Evolutionary conservation across 2,888 invertebrate genomes (phyloP).

Genomic region (Neoscelio sp.): DNA sequence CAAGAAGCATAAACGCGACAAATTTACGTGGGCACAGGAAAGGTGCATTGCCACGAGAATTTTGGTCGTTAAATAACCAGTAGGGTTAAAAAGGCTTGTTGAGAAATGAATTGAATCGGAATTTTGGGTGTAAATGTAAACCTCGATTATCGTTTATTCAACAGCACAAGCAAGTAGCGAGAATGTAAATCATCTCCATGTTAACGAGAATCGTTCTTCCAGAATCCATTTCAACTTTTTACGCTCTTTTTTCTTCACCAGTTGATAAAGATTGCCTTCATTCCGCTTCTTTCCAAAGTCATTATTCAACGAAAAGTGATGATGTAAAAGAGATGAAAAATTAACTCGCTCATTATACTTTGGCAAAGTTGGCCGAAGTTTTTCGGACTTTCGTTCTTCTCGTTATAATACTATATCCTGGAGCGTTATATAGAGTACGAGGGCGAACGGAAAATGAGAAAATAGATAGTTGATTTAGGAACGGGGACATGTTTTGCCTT

Average conservation of each 20-base stretch:
- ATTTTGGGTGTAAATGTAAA: too few species aligned
- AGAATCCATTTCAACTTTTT: conserved; percentile 23
- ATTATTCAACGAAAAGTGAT: conserved; percentile 71
- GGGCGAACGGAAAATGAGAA: conserved; percentile 52
- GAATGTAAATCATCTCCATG: conserved; percentile 12
- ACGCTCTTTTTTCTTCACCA: conserved; percentile 4
- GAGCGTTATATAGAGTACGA: conserved; percentile 65
- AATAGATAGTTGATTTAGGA: conserved; percentile 58
- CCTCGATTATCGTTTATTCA: neutral
- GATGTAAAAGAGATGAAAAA: conserved; percentile 76
- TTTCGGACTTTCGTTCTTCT: conserved; percentile 73
- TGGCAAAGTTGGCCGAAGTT: conserved; percentile 75
- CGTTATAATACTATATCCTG: conserved; percentile 69
- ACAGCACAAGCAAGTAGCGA: neutral
- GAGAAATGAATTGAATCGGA: too few species aligned
- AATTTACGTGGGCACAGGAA: too few species aligned
- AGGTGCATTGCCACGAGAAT: too few species aligned
- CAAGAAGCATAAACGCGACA: too few species aligned
- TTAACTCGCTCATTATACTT: conserved; percentile 75
- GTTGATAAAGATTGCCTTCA: conserved; percentile 54
- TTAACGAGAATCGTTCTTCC: conserved; percentile 14
- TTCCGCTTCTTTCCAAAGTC: conserved; percentile 44
- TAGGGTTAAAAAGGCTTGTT: too few species aligned
- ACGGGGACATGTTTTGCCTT: conserved; percentile 70
- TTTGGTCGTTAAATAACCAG: too few species aligned